A percentile compares a stretch with the other conserved stretches of the same genome.
phyloP scores from a whole-genome alignment of 2,888 invertebrate genomes.

The Eubasilissa splendida region DNA sequence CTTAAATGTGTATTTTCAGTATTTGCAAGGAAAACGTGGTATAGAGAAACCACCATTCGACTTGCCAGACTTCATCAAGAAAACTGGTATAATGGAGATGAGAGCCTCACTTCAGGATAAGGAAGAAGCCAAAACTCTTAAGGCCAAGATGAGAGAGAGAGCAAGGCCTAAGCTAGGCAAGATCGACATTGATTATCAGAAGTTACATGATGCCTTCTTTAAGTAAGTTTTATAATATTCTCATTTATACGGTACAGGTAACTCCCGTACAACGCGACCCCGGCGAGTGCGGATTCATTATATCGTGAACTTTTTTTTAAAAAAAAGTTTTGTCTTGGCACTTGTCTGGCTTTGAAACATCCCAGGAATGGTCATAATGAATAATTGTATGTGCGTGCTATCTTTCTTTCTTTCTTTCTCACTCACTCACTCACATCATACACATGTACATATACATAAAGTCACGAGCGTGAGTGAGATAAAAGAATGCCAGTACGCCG shows the following conservation, averaged over 20 bases:
- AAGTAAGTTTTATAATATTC: slow-evolving; percentile 71
- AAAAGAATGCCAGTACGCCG: no score
- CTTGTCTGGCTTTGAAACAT: no score
- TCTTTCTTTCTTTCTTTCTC: no score
- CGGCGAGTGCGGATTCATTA: neutral
- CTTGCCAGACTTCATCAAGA: slow-evolving; percentile 97
- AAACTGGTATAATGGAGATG: slow-evolving; percentile 99
- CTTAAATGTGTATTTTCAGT: slow-evolving; percentile 65
- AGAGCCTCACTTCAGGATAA: slow-evolving; percentile 98
- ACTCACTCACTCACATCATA: no score
- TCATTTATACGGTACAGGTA: slow-evolving; percentile 52
- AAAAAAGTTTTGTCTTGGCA: neutral
- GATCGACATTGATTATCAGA: slow-evolving; percentile 99
- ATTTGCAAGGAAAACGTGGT: slow-evolving; percentile 96
- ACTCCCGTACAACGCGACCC: neutral
- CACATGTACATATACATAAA: no score
- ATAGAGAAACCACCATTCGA: slow-evolving; percentile 99
- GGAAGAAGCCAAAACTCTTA: slow-evolving; percentile 93
- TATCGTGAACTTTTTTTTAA: neutral
- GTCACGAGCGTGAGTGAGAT: no score
- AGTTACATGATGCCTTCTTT: slow-evolving; percentile 99
- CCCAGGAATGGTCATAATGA: no score
- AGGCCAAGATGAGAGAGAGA: slow-evolving; percentile 97
- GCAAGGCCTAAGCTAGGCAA: slow-evolving; percentile 98
- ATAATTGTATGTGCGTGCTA: no score